Evolutionary conservation across 2,888 invertebrate genomes (phyloP).

Genomic region (Baccha elongata): DNA sequence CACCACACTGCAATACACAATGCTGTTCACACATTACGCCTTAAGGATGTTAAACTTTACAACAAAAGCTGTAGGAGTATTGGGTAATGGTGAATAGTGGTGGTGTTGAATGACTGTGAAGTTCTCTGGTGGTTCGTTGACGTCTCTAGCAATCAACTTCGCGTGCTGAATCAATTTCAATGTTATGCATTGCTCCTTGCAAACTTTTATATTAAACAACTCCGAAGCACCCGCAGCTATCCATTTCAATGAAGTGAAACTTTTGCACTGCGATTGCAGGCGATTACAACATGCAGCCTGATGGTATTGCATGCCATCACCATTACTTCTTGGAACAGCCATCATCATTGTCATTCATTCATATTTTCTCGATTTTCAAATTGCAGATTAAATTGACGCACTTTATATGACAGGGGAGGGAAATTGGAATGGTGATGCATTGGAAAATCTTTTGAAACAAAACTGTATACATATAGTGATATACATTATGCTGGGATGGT

Average conservation of each 20-base stretch:
- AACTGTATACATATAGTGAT: slow-evolving; percentile 7
- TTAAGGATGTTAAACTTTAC: slow-evolving; percentile 42
- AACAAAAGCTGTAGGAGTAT: slow-evolving; percentile 16
- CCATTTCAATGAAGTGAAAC: slow-evolving; percentile 48
- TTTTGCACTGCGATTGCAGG: slow-evolving; percentile 45
- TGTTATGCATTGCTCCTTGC: slow-evolving; percentile 60
- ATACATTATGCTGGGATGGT: slow-evolving; percentile 34
- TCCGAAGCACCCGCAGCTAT: slow-evolving; percentile 51
- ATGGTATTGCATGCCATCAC: slow-evolving; percentile 18
- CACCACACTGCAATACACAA: background rate
- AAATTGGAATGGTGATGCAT: background rate
- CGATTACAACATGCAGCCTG: slow-evolving; percentile 30
- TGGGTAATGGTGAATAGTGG: background rate
- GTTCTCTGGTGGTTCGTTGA: slow-evolving; percentile 56
- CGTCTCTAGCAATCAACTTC: slow-evolving; percentile 66
- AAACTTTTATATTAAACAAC: slow-evolving; percentile 69
- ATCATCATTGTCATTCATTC: slow-evolving; percentile 62
- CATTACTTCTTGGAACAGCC: slow-evolving; percentile 1
- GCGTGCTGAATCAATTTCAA: slow-evolving; percentile 68
- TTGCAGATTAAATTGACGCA: slow-evolving; percentile 61
- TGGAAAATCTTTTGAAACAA: slow-evolving; percentile 25
- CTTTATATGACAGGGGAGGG: slow-evolving; percentile 7
- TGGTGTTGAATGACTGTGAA: background rate
- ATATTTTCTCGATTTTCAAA: slow-evolving; percentile 60
- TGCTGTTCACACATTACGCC: slow-evolving; percentile 37